phyloP scores from a whole-genome alignment of 2,113 vertebrate species.

The Cyphomyrus discorhynchus region DNA sequence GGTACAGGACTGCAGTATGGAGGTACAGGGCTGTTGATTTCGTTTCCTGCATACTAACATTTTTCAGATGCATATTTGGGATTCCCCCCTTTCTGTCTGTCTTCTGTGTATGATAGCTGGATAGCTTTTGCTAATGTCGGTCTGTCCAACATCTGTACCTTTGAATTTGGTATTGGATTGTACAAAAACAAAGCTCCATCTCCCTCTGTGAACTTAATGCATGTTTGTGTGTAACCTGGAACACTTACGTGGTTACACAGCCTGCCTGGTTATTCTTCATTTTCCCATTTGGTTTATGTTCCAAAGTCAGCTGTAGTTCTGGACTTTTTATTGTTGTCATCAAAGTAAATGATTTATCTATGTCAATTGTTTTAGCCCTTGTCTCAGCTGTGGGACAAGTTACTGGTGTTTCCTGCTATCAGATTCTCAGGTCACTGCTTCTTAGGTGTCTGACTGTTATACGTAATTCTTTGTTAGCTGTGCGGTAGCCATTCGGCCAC shows the following conservation, averaged over 20 bases:
- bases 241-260: not conserved
- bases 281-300: not conserved
- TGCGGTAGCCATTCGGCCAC: not conserved
- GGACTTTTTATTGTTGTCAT: not conserved
- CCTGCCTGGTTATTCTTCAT: not conserved
- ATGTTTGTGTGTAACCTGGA: not conserved
- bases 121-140: not conserved
- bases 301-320: not conserved
- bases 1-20: too few relatives aligned
- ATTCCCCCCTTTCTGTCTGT: not conserved
- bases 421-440: not conserved
- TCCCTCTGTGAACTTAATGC: not conserved
- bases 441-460: not conserved
- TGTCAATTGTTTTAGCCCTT: not conserved
- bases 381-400: not conserved
- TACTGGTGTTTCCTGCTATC: not conserved
- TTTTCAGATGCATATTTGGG: not conserved
- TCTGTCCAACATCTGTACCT: not conserved
- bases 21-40: not conserved
- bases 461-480: not conserved
- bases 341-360: not conserved
- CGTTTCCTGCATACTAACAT: not conserved
- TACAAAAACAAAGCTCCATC: not conserved
- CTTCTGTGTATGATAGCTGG: not conserved
- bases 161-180: not conserved